Evolutionary conservation across 2,888 invertebrate species (phyloP).

Genomic region (Nezara viridula): DNA sequence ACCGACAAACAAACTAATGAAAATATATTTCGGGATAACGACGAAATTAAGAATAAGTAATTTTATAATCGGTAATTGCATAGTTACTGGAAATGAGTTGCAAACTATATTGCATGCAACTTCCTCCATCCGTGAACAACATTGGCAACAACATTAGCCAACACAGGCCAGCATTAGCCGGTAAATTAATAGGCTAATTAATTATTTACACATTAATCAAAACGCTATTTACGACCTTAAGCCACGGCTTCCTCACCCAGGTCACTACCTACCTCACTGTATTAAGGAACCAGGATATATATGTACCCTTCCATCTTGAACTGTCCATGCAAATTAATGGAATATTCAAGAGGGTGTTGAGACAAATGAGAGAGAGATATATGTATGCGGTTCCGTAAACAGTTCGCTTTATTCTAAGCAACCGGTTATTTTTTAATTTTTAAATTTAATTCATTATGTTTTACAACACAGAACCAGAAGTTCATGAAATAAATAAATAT

Average conservation of each 20-base stretch:
- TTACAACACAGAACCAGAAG: too few species aligned
- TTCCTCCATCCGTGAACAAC: neutral
- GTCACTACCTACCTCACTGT: neutral
- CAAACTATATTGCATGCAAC: neutral
- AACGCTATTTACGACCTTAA: neutral
- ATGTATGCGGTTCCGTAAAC: neutral
- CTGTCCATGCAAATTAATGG: neutral
- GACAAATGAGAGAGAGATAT: neutral
- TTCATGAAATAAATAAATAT: too few species aligned
- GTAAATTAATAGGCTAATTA: neutral
- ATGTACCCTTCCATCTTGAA: neutral
- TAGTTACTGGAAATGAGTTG: neutral
- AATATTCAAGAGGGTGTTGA: neutral
- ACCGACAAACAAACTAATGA: too few species aligned
- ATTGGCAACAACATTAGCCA: neutral
- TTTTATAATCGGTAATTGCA: neutral
- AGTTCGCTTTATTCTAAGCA: neutral
- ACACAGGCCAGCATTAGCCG: neutral
- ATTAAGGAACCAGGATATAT: neutral
- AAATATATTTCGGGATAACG: too few species aligned
- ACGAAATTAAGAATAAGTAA: neutral
- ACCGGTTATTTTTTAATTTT: neutral
- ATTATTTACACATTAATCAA: neutral
- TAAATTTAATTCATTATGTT: neutral
- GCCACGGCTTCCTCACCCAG: neutral